These are phyloP conservation scores for Salarias fasciatus DNA, from an alignment of 2,797 vertebrate species.

Conservation along the genomic window DNA sequence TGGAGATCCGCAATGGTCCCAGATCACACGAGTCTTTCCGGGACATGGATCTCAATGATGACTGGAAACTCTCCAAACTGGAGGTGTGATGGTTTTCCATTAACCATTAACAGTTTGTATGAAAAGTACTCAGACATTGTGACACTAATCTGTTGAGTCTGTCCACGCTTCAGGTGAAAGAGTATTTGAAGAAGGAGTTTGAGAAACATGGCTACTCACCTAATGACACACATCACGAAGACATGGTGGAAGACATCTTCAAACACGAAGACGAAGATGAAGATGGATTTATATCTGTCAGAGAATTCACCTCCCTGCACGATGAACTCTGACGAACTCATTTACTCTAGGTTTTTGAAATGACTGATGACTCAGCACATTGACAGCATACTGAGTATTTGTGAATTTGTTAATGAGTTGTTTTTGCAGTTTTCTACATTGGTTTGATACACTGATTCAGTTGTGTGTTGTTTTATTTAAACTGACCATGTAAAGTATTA, in stretches of 20 bases:
- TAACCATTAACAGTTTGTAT: too few relatives aligned
- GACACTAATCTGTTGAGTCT: background rate
- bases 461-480: constrained; percentile 9
- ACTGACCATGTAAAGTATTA: background rate
- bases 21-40: constrained; percentile 95
- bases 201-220: constrained; percentile 90
- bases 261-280: constrained; percentile 95
- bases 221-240: constrained; percentile 93
- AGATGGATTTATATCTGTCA: constrained; percentile 95
- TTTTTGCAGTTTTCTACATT: constrained; percentile 7
- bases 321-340: constrained; percentile 85
- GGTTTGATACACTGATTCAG: background rate
- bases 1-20: constrained; percentile 95
- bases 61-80: constrained; percentile 94
- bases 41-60: constrained; percentile 97
- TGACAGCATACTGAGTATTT: background rate
- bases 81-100: constrained; percentile 81
- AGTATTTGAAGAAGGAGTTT: constrained; percentile 94
- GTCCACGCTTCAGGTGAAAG: constrained; percentile 87
- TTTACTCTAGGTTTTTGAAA: background rate
- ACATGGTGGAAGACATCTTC: constrained; percentile 96
- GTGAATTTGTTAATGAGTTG: background rate
- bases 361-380: background rate
- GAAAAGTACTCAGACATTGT: too few relatives aligned
- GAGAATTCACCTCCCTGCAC: constrained; percentile 95